A percentile compares a stretch with the other conserved stretches of the same genome.
Conservation (phyloP, 1,140 invertebrate species). For the Bilobella aurantiaca region DNA sequence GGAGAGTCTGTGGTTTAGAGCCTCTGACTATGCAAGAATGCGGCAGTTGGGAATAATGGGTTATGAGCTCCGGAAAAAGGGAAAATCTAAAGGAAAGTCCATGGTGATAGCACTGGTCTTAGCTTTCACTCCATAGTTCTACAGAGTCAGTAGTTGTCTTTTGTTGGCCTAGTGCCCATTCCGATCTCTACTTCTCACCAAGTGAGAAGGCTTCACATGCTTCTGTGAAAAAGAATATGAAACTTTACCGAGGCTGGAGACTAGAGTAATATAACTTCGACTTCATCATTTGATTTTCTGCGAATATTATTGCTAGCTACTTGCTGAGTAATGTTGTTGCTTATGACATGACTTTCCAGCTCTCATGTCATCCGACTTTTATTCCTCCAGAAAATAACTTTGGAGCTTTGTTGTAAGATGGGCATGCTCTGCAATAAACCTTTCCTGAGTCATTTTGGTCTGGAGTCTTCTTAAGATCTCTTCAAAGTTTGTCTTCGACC, state of each 20-base stretch:
- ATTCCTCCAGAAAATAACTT: neutral
- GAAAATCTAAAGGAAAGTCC: too few relatives aligned
- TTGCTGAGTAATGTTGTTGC: constrained; percentile 30
- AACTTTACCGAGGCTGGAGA: too few relatives aligned
- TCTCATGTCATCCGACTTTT: constrained; percentile 21
- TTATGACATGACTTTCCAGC: too few relatives aligned
- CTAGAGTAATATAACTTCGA: too few relatives aligned
- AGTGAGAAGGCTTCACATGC: neutral
- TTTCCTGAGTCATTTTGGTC: constrained; percentile 14
- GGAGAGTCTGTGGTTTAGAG: constrained; percentile 13
- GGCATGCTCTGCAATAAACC: constrained; percentile 25
- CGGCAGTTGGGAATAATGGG: constrained; percentile 33
- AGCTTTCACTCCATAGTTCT: too few relatives aligned
- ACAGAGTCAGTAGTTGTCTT: constrained; percentile 24
- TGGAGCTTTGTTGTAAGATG: neutral
- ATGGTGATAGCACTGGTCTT: too few relatives aligned
- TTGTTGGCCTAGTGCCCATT: constrained; percentile 28
- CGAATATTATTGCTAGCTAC: constrained; percentile 32
- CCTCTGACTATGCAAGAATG: constrained; percentile 19
- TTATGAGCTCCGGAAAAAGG: constrained; percentile 11
- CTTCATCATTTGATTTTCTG: constrained; percentile 27
- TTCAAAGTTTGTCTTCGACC: neutral
- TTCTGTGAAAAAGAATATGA: constrained; percentile 16
- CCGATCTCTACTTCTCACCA: neutral
- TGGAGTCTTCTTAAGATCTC: neutral